Percentiles rank a stretch among this genome's conserved stretches.
Evolutionary conservation across 2,888 invertebrate genomes (phyloP).

Genomic region (Malthinus seriepunctatus): DNA sequence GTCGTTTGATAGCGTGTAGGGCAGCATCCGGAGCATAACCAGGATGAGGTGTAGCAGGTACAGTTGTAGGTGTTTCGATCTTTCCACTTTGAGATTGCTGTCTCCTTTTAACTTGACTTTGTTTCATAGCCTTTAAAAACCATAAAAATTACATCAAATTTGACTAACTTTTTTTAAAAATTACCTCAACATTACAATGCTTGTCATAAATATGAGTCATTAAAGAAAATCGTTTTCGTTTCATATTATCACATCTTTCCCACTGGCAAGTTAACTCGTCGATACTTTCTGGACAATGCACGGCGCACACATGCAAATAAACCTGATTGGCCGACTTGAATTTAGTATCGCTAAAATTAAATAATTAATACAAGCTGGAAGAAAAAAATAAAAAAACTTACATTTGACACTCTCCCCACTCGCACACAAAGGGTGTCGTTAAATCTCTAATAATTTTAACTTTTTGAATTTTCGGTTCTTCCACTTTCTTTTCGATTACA

Average conservation of each 20-base stretch:
- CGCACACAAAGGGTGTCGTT: slow-evolving; percentile 74
- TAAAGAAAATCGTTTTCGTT: slow-evolving; percentile 88
- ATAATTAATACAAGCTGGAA: slow-evolving; percentile 3
- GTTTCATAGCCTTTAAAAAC: slow-evolving; percentile 61
- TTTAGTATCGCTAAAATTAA: slow-evolving; percentile 58
- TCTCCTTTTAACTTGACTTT: slow-evolving; percentile 68
- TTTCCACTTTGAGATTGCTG: slow-evolving; percentile 58
- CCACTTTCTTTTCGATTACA: slow-evolving; percentile 39
- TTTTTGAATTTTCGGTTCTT: slow-evolving; percentile 28
- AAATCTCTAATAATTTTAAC: slow-evolving; percentile 52
- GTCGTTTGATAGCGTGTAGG: slow-evolving; percentile 93
- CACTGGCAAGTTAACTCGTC: slow-evolving; percentile 85
- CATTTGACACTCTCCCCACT: slow-evolving; percentile 89
- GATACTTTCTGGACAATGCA: slow-evolving; percentile 74
- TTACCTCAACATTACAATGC: slow-evolving; percentile 84
- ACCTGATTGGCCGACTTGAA: slow-evolving; percentile 78
- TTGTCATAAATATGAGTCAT: slow-evolving; percentile 97
- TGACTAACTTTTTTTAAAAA: slow-evolving; percentile 24
- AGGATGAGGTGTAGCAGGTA: slow-evolving; percentile 67
- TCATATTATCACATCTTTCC: slow-evolving; percentile 88
- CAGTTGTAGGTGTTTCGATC: slow-evolving; percentile 59
- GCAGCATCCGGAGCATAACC: slow-evolving; percentile 96
- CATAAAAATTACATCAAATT: background rate
- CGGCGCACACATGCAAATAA: slow-evolving; percentile 83
- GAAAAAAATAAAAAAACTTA: slow-evolving; percentile 47